Percentiles rank a stretch among this genome's conserved stretches.
Evolutionary conservation across 2,113 vertebrate genomes (phyloP).

Genomic region (Zosterops japonicus): DNA sequence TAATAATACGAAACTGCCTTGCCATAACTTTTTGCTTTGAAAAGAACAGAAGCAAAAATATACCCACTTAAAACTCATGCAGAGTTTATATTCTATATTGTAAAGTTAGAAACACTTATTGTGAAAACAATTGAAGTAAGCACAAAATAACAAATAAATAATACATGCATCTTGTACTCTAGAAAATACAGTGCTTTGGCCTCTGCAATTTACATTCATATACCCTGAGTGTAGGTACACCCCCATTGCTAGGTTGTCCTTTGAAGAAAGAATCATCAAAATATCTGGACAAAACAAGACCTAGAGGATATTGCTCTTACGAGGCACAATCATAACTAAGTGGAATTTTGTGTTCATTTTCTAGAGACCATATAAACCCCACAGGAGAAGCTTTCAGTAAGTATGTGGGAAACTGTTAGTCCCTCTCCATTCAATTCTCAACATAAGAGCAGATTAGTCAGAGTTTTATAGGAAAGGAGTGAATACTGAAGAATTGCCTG

Average conservation of each 20-base stretch:
- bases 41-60: constrained; percentile 15
- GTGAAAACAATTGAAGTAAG: neutral
- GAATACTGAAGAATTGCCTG: neutral
- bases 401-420: neutral
- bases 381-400: neutral
- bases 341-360: neutral
- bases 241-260: neutral
- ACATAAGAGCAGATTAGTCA: neutral
- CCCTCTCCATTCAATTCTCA: neutral
- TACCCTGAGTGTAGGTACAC: neutral
- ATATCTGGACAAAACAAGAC: neutral
- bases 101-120: neutral
- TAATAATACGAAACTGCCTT: neutral
- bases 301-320: neutral
- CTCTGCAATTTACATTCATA: neutral
- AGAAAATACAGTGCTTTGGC: neutral
- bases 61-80: neutral
- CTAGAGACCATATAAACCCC: neutral
- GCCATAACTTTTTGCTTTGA: neutral
- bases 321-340: neutral
- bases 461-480: neutral
- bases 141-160: neutral
- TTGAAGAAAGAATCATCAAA: neutral
- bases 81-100: neutral
- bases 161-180: neutral